A percentile compares a stretch with the other conserved stretches of the same genome.
phyloP scores from a whole-genome alignment of 2,888 invertebrate genomes.

The Eupelmus urozonus region DNA sequence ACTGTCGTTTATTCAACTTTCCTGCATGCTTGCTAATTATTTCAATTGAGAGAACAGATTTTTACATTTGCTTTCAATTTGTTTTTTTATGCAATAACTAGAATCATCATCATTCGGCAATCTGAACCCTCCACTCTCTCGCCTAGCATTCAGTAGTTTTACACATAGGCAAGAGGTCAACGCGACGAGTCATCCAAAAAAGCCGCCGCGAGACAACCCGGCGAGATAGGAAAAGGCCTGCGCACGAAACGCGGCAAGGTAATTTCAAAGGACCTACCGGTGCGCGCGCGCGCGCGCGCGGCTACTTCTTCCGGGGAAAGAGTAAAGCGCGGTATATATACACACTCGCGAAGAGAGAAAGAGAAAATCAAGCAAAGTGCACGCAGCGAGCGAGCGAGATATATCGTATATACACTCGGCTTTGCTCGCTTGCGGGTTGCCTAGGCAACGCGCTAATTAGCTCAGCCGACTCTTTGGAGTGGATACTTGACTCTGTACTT shows the following conservation, averaged over 20 bases:
- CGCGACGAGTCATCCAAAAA: background rate
- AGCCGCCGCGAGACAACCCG: no score
- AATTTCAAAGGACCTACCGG: conserved; percentile 43
- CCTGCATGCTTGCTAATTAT: no score
- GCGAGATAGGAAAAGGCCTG: background rate
- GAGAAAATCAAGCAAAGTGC: conserved; percentile 59
- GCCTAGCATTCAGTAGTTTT: no score
- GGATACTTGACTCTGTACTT: conserved; percentile 75
- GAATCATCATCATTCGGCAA: no score
- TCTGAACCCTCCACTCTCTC: no score
- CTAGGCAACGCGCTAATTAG: conserved; percentile 77
- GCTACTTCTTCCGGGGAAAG: conserved; percentile 18
- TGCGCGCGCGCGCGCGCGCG: background rate
- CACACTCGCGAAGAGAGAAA: conserved; percentile 54
- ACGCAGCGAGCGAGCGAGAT: no score
- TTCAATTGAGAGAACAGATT: no score
- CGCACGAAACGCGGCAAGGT: background rate
- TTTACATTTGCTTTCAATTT: no score
- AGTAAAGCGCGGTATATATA: background rate
- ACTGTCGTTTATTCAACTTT: no score
- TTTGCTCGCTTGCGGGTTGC: conserved; percentile 66
- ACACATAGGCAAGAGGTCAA: background rate
- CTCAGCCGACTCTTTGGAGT: conserved; percentile 77
- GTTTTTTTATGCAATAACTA: no score
- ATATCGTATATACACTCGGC: conserved; percentile 55